Conservation (phyloP, 2,797 vertebrate genomes). For the Lithobates sylvaticus region DNA sequence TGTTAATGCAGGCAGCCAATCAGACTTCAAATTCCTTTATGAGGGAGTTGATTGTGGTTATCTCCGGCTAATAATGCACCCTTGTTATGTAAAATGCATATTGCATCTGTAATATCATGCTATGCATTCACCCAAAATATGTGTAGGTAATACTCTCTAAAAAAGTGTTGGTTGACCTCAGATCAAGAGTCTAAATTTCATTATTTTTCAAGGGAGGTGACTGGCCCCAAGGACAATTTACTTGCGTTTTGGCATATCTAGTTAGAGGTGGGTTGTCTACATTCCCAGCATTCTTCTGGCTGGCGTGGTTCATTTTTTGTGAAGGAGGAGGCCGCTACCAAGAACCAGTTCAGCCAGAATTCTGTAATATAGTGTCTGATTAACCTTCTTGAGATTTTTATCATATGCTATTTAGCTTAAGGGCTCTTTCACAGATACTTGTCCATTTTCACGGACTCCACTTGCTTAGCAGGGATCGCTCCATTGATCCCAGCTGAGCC, state of each 20-base stretch:
- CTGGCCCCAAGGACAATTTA: not conserved
- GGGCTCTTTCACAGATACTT: too few species aligned
- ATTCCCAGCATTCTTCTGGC: conserved; percentile 43
- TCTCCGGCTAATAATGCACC: too few species aligned
- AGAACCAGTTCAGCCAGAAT: conserved; percentile 42
- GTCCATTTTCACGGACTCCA: too few species aligned
- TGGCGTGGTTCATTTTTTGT: conserved; percentile 23
- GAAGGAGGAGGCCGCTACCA: not conserved
- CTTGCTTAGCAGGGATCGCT: too few species aligned
- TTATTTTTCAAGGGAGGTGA: not conserved
- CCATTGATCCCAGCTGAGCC: too few species aligned
- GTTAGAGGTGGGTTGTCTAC: conserved; percentile 21
- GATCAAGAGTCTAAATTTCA: not conserved
- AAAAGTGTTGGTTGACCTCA: not conserved
- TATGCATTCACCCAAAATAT: not conserved
- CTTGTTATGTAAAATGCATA: not conserved
- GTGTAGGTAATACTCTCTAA: not conserved
- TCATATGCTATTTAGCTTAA: not conserved
- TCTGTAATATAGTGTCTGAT: not conserved
- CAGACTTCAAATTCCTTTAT: too few species aligned
- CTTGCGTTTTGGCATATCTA: not conserved
- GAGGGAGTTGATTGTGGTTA: too few species aligned
- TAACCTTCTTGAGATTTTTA: not conserved
- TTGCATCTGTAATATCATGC: not conserved
- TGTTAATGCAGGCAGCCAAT: too few species aligned